phyloP scores from a whole-genome alignment of 2,888 invertebrate genomes.

The Caenorhabditis sp. region DNA sequence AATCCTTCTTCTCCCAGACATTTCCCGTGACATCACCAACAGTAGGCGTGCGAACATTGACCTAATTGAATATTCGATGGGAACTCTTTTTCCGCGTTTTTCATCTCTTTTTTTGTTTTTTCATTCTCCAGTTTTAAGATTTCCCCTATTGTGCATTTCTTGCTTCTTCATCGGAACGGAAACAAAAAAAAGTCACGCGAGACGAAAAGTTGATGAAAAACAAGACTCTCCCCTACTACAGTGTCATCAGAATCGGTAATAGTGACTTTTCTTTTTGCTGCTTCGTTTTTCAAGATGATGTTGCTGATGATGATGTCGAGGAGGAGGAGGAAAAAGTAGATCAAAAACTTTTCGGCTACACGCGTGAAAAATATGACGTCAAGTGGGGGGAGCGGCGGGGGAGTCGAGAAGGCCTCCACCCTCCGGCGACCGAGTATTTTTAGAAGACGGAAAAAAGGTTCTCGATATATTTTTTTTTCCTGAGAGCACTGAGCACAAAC shows the following conservation, averaged over 20 bases:
- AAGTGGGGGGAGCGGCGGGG: constrained; percentile 25
- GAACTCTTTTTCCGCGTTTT: constrained; percentile 3
- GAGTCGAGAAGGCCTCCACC: constrained; percentile 37
- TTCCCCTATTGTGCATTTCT: background rate
- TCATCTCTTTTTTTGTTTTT: constrained; percentile 21
- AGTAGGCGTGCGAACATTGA: constrained; percentile 55
- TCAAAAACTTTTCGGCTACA: constrained; percentile 27
- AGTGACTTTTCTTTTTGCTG: background rate
- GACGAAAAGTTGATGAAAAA: background rate
- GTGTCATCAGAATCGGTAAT: constrained; percentile 44
- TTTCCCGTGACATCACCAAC: constrained; percentile 43
- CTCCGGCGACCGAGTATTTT: constrained; percentile 35
- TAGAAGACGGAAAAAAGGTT: constrained; percentile 25
- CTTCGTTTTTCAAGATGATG: background rate
- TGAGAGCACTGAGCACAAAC: constrained; percentile 14
- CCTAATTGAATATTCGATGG: constrained; percentile 55
- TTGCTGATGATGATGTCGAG: constrained; percentile 16
- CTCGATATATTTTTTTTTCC: constrained; percentile 13
- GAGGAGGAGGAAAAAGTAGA: background rate
- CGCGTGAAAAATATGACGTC: constrained; percentile 50
- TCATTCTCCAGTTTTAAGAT: constrained; percentile 3
- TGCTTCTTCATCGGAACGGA: background rate
- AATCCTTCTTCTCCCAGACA: constrained; percentile 2
- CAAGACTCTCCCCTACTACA: background rate
- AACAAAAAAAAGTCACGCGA: constrained; percentile 47